Evolutionary conservation across 2,888 invertebrate genomes (phyloP).

Genomic region (Peribatodes rhomboidaria): DNA sequence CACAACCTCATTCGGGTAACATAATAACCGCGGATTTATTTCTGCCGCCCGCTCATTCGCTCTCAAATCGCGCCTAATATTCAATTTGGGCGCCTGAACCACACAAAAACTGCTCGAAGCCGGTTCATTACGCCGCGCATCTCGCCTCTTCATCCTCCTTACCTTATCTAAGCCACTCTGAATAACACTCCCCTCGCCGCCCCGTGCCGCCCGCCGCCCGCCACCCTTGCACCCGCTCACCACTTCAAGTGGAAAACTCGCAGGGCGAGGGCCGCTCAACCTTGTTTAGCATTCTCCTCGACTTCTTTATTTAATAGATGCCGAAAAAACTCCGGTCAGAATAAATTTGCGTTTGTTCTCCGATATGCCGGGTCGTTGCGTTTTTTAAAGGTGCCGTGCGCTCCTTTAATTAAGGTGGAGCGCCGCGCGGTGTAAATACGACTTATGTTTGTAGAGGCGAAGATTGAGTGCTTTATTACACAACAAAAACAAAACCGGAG

Average conservation of each 20-base stretch:
- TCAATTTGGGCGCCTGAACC: slow-evolving; percentile 84
- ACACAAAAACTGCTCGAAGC: slow-evolving; percentile 84
- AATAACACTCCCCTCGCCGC: slow-evolving; percentile 72
- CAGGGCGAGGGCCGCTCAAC: slow-evolving; percentile 84
- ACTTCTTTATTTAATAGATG: slow-evolving; percentile 86
- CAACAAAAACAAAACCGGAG: slow-evolving; percentile 69
- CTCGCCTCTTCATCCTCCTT: slow-evolving; percentile 85
- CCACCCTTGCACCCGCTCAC: slow-evolving; percentile 67
- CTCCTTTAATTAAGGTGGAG: slow-evolving; percentile 78
- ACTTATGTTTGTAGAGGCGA: slow-evolving; percentile 70
- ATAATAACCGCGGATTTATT: slow-evolving; percentile 85
- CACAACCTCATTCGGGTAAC: slow-evolving; percentile 84
- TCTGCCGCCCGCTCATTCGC: slow-evolving; percentile 82
- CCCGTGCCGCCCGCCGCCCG: slow-evolving; percentile 57
- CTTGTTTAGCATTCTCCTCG: slow-evolving; percentile 86
- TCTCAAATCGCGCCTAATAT: slow-evolving; percentile 85
- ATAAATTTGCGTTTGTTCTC: slow-evolving; percentile 83
- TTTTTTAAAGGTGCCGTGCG: slow-evolving; percentile 74
- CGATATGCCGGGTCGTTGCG: slow-evolving; percentile 74
- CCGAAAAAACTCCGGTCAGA: slow-evolving; percentile 82
- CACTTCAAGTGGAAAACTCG: slow-evolving; percentile 85
- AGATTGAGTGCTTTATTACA: slow-evolving; percentile 75
- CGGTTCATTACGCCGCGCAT: slow-evolving; percentile 85
- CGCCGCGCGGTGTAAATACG: slow-evolving; percentile 68
- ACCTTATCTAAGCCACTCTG: slow-evolving; percentile 86